Base-by-base conservation (phyloP, 2,797 vertebrate species). In the Hoplostethus mediterraneus region DNA sequence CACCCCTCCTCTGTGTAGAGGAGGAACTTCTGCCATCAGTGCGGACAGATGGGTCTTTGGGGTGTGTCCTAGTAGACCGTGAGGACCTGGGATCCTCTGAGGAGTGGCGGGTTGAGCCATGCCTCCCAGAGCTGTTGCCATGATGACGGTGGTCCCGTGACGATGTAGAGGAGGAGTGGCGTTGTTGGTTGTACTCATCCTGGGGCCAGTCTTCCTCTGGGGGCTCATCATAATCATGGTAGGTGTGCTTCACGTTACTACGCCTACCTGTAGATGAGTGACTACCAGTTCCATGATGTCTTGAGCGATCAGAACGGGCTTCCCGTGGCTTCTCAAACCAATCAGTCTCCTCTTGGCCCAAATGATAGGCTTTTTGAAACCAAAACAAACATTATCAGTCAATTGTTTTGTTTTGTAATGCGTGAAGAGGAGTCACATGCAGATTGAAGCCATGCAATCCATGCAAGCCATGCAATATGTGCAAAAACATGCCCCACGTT, bases 291-390 rank as follows among this genome's bases (percentile, higher is more conserved):
- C 93, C 93, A 30, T 99, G 97, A 94, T 98, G 97, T 90, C 97
- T 96, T 90, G 97, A 97, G 71, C 97, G 96, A 82, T 98, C 97
- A 21, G 96, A 95, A 75, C 97, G 96, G 33, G 95, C 95, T 86
- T 99, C 98, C 67, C 97, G 94, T 73, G 98, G 98, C 87, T 99
- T 99, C 93, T 99, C 98, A 95, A 99, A 99, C 98, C 98, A 99
- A 92, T 99, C 98, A 72, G 98, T 99, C 94, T 99, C 98, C 88
- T 99, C 98, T 96, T 99, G 98, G 89, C 98, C 97, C 95, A 99
- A 97, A 95, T 99, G 98, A 96, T 99, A 99, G 78, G 98, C 98
- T 99, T 95, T 92, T 98, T 92, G 68, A 94, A 96, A 98, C 93
- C 95, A 96, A 96, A 97, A 96, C 87, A 94, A 84, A 96, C 86